These are phyloP conservation scores for Anthopleura sola DNA, from an alignment of 64 coral and sea anemone species.

Conservation along the genomic window DNA sequence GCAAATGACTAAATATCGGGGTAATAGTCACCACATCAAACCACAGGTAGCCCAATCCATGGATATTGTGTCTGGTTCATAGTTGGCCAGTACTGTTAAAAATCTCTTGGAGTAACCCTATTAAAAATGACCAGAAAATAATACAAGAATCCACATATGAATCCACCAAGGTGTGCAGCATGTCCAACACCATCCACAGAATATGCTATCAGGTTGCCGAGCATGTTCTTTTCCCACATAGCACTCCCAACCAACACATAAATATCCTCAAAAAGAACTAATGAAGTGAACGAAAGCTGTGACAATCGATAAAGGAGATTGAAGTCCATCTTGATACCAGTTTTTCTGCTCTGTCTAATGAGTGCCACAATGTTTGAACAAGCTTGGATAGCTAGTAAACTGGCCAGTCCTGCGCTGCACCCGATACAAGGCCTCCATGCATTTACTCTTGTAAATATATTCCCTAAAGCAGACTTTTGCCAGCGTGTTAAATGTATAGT, in stretches of 20 bases:
- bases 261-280: conserved; percentile 48
- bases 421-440: conserved; percentile 68
- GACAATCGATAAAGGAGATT: conserved; percentile 55
- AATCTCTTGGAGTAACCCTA: not conserved
- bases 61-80: too few species aligned
- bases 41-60: too few species aligned
- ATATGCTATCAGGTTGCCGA: conserved; percentile 67
- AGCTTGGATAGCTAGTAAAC: conserved; percentile 70
- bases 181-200: conserved; percentile 82
- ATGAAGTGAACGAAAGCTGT: conserved; percentile 41
- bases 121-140: conserved; percentile 44
- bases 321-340: conserved; percentile 24
- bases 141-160: conserved; percentile 73
- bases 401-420: conserved; percentile 72
- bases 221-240: conserved; percentile 40
- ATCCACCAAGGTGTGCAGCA: conserved; percentile 82
- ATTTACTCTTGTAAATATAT: conserved; percentile 63
- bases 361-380: conserved; percentile 66
- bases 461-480: conserved; percentile 44
- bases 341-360: conserved; percentile 42
- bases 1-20: too few species aligned
- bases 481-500: conserved; percentile 34
- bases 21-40: too few species aligned
- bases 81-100: not conserved
- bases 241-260: conserved; percentile 56